Percentiles rank a stretch among this genome's conserved stretches.
Conservation (phyloP, 2,797 vertebrate genomes). For the Euthynnus affinis region DNA sequence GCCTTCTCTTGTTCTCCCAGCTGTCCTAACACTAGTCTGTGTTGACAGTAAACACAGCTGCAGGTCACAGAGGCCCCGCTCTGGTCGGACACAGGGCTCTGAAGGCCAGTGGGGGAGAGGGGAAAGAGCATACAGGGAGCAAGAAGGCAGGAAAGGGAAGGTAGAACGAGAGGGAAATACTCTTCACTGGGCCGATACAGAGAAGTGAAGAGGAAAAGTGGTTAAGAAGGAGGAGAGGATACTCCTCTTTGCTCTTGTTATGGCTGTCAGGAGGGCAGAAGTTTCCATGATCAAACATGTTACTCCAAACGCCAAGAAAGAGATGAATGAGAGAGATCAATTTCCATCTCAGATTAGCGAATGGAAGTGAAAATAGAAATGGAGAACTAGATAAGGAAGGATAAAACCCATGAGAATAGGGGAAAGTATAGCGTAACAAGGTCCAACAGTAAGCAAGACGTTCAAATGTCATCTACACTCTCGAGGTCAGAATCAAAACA, state of each 20-base stretch:
- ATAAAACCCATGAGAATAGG: background rate
- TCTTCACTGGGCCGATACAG: conserved; percentile 17
- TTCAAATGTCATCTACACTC: conserved; percentile 11
- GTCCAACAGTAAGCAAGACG: background rate
- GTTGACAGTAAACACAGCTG: conserved; percentile 91
- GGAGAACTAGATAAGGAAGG: background rate
- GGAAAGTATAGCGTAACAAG: background rate
- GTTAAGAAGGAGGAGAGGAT: conserved; percentile 21
- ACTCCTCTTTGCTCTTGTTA: conserved; percentile 25
- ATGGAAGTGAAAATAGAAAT: background rate
- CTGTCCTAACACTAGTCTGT: conserved; percentile 88
- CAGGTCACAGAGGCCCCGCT: conserved; percentile 85
- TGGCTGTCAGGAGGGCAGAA: background rate
- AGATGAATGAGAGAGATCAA: background rate
- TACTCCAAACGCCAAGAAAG: conserved; percentile 10
- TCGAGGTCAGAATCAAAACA: conserved; percentile 40
- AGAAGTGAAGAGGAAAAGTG: conserved; percentile 20
- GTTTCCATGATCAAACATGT: conserved; percentile 19
- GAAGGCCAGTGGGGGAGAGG: conserved; percentile 64
- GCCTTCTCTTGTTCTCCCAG: conserved; percentile 87
- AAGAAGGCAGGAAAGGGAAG: conserved; percentile 53
- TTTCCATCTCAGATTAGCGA: conserved; percentile 16
- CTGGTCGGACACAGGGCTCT: conserved; percentile 80
- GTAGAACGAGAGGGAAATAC: conserved; percentile 33
- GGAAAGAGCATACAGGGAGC: conserved; percentile 60